A percentile compares a stretch with the other conserved stretches of the same genome.
Evolutionary conservation across 2,113 vertebrate genomes (phyloP).

Genomic region (Microtus pennsylvanicus): DNA sequence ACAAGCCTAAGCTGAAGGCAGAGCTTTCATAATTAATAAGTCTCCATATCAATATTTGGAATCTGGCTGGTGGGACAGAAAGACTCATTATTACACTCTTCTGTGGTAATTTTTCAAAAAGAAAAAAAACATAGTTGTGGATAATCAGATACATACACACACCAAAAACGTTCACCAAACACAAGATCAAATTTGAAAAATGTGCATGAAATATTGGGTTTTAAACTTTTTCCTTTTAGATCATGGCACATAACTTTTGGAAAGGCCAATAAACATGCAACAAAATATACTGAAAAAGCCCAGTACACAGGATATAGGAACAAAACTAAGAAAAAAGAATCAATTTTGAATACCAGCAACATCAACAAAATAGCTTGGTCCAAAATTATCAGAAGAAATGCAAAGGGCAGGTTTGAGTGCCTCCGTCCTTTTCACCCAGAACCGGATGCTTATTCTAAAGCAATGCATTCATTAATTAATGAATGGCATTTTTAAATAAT

Average conservation of each 20-base stretch:
- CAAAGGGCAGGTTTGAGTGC: not conserved
- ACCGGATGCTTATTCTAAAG: conserved; percentile 24
- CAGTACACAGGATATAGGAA: not conserved
- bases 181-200: conserved; percentile 54
- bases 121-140: not conserved
- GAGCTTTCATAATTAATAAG: not conserved
- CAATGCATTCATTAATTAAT: not conserved
- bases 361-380: conserved; percentile 4
- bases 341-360: not conserved
- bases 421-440: conserved; percentile 1
- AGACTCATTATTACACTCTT: not conserved
- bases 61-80: not conserved
- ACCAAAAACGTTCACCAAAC: not conserved
- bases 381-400: not conserved
- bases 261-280: not conserved
- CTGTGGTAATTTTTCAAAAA: not conserved
- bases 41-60: not conserved
- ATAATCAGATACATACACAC: not conserved
- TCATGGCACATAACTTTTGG: not conserved
- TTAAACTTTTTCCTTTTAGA: conserved; percentile 21
- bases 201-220: not conserved
- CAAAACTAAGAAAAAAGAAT: not conserved
- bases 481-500: not conserved
- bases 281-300: not conserved
- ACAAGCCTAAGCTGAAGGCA: not conserved